These are phyloP conservation scores for Borostomias antarcticus DNA, from an alignment of 2,797 vertebrate species.

Conservation along the genomic window DNA sequence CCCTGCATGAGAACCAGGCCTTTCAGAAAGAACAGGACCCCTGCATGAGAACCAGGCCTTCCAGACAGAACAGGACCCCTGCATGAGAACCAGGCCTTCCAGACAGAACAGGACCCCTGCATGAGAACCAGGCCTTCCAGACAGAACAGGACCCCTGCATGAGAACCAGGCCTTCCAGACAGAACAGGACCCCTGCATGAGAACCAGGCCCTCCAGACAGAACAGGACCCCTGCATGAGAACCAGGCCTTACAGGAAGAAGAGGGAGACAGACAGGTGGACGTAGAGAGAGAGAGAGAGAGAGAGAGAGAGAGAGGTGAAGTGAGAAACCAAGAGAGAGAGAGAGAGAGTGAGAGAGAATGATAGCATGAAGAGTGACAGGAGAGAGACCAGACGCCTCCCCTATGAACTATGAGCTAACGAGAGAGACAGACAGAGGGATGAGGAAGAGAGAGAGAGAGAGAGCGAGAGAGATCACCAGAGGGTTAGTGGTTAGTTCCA, in stretches of 20 bases:
- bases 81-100: constrained; percentile 66
- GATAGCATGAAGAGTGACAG: too few species aligned
- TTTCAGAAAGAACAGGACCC: constrained; percentile 51
- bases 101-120: constrained; percentile 44
- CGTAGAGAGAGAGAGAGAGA: background rate
- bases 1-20: constrained; percentile 65
- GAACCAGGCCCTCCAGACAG: constrained; percentile 65
- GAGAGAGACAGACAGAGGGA: constrained; percentile 40
- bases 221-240: too few species aligned
- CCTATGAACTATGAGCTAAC: too few species aligned
- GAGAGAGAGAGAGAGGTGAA: constrained; percentile 41
- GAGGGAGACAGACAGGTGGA: constrained; percentile 14
- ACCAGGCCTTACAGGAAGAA: background rate
- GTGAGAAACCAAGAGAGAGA: constrained; percentile 40
- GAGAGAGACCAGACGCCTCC: background rate
- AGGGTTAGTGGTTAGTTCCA: constrained; percentile 25
- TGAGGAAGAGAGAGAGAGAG: constrained; percentile 3
- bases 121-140: constrained; percentile 66
- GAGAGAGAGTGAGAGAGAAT: constrained; percentile 2
- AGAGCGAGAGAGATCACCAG: too few species aligned
- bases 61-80: constrained; percentile 47
- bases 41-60: constrained; percentile 66
- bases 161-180: constrained; percentile 67
- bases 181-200: constrained; percentile 48
- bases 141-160: constrained; percentile 45